Evolutionary conservation across 2,113 vertebrate species (phyloP), one percentile per base, ranked within the genome.

Genomic region (Chionomys nivalis): DNA sequence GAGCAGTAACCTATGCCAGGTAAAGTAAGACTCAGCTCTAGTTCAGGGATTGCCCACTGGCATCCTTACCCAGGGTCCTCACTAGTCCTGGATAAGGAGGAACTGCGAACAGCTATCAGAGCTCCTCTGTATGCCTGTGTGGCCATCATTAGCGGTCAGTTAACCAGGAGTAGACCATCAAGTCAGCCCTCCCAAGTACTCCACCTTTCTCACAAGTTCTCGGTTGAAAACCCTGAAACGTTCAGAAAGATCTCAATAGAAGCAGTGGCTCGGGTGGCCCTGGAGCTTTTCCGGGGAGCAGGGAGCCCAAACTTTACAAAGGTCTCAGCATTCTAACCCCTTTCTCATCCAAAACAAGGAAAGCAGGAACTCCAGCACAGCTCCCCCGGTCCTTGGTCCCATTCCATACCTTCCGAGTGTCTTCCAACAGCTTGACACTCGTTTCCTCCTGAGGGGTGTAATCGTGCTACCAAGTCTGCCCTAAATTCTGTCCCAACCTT

Each of bases 361-460:
- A 76, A 47, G 55, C 85, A 76, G 83, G n/a, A 90, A 66, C 39
- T 79, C 23, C 49, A 0, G 1, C 17, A 14, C 24, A 61, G 39
- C 33, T 83, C 77, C 75, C 28, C 31, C 39, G 28, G 9, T 26
- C 61, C 14, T 0, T 36, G 33, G 33, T 31, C 81, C 58, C 55
- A 24, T 68, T 90, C 52, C 75, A 75, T 76, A 55, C 5, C 58
- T n/a, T 44, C 89, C 73, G 12, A 79, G 39, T 21, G 31, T 19
- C 39, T 73, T 63, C 39, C 28, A 21, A 28, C 0, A 16, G n/a
- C 47, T 31, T 49, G 49, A 3, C 5, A 94, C 7, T 65, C 73
- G 4, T 23, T 82, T 61, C 55, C 87, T 93, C 73, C 70, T 28
- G 31, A 96, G 92, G 68, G 76, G 72, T 44, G 68, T 93, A 90